Evolutionary conservation across 2,888 invertebrate species (phyloP).

Genomic region (Eumerus sabulonum): DNA sequence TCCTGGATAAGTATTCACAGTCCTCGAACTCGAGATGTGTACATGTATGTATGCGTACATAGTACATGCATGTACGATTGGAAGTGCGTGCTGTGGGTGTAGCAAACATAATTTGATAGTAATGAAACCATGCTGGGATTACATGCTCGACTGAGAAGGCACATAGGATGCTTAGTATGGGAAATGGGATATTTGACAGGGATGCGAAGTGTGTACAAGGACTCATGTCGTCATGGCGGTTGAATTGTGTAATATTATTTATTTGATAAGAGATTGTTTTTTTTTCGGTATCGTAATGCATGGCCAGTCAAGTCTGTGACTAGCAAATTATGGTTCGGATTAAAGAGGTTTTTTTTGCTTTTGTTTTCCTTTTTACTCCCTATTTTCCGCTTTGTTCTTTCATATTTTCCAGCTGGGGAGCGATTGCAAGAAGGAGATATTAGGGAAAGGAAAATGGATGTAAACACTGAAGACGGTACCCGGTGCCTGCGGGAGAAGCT

Average conservation of each 20-base stretch:
- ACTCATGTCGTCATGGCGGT: slow-evolving; percentile 5
- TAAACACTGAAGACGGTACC: slow-evolving; percentile 14
- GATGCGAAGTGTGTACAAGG: background rate
- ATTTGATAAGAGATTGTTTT: slow-evolving; percentile 35
- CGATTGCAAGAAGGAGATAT: slow-evolving; percentile 8
- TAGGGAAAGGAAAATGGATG: slow-evolving; percentile 23
- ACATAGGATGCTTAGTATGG: too few relatives aligned
- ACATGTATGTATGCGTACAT: too few relatives aligned
- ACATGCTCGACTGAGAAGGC: slow-evolving; percentile 21
- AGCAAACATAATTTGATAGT: slow-evolving; percentile 48
- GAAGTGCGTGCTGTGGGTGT: slow-evolving; percentile 10
- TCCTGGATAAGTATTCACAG: slow-evolving; percentile 23
- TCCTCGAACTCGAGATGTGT: too few relatives aligned
- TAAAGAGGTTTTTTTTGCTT: background rate
- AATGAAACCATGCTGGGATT: slow-evolving; percentile 51
- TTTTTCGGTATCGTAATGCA: slow-evolving; percentile 3
- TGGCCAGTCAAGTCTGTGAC: slow-evolving; percentile 20
- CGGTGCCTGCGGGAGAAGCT: too few relatives aligned
- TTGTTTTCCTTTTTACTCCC: background rate
- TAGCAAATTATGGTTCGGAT: slow-evolving; percentile 10
- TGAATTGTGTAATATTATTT: slow-evolving; percentile 23
- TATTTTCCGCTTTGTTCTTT: too few relatives aligned
- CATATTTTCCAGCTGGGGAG: background rate
- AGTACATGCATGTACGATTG: slow-evolving; percentile 7
- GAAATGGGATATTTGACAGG: too few relatives aligned